These are phyloP conservation scores for Umimayanthus kanabou DNA, from an alignment of 92 coral and sea anemone genomes.

Conservation along the genomic window DNA sequence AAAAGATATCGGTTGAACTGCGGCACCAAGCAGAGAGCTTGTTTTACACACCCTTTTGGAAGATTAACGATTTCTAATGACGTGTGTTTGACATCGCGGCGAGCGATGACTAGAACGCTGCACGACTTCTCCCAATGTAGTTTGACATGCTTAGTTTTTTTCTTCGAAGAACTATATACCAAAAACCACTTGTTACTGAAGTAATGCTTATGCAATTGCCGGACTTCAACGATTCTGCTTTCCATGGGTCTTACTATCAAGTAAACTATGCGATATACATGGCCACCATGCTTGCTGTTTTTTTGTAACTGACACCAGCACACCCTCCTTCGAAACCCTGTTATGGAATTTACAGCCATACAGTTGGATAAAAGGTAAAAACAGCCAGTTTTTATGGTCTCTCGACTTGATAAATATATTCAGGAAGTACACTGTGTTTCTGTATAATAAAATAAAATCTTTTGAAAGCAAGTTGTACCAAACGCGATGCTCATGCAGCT, in stretches of 20 bases:
- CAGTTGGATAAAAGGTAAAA: neutral
- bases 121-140: neutral
- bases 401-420: neutral
- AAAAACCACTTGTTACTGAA: neutral
- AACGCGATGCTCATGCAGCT: neutral
- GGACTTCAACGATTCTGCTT: neutral
- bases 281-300: no score
- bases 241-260: no score
- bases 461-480: neutral
- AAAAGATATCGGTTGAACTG: neutral
- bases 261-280: no score
- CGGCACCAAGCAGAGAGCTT: neutral
- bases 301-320: no score
- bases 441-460: neutral
- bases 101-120: neutral
- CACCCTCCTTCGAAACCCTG: neutral
- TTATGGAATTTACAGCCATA: neutral
- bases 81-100: conserved; percentile 26
- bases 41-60: neutral
- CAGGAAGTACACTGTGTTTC: neutral
- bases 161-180: neutral
- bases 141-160: neutral
- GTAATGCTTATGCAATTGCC: neutral
- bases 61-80: conserved; percentile 9
- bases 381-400: neutral